Base-by-base conservation (phyloP, 2,113 vertebrate genomes). In the Lagopus muta region DNA sequence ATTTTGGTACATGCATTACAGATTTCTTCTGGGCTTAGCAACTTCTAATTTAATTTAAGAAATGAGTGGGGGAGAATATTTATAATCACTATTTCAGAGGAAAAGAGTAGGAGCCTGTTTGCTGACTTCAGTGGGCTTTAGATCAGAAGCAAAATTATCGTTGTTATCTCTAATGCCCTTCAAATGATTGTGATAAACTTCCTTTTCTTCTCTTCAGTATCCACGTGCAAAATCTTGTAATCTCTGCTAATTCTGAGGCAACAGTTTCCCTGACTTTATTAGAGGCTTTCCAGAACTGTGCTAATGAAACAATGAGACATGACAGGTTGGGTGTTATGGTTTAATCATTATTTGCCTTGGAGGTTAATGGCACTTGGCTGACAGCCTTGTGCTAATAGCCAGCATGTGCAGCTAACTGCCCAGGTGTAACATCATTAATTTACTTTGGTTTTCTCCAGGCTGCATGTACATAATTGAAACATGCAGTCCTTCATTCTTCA, bases 221-320 rank as follows among this genome's bases (percentile, higher is more conserved):
- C 80, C 93, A 72, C 13, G 8, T 90, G 90, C 86, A 96, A 96
- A 86, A 95, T 50, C 95, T 88, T 91, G 82, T 96, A 67, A 95
- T 93, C 87, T 92, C 89, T 90, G 93, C 92, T 97, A 93, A 97
- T 97, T 96, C 48, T 84, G 94, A 96, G 76, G 88, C 88, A 94
- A 84, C 82, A 70, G 86, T 92, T 92, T 93, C 88, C 70, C 90
- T 93, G 92, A 54, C 88, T 93, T 86, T 94, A 86, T 95, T 93
- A 96, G 95, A 97, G 36, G 82, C 67, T 96, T 94, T 95, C 95
- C 94, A 97, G 95, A 91, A 88, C 88, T 70, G 94, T 75, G 86
- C 78, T 97, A 97, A 97, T 97, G 93, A 94, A 96, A 90, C 95
- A 95, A 91, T 97, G 96, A 95, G 91, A 94, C 86, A 92, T 88